Base-by-base conservation (phyloP, 1,140 invertebrate species). In the Drosophila kohkoa region DNA sequence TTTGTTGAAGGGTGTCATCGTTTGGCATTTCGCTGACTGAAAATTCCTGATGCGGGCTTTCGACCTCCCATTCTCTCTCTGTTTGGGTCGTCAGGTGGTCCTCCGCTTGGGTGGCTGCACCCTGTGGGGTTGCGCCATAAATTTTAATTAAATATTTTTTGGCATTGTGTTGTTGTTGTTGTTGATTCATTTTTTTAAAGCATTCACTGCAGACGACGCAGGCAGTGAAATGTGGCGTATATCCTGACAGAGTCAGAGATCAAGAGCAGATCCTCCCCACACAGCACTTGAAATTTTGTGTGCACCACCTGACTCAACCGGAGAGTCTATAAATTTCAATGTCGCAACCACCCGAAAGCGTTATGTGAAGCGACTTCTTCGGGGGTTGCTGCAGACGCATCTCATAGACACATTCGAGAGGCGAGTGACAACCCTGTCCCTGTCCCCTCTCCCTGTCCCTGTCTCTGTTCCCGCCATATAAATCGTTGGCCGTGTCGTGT, bases 91-190 rank as follows among this genome's bases (percentile, higher is more conserved):
- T 49, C 65, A 72, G 62, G 70, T 73, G 64, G 63, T 52, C 30
- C 30, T 32, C 38, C 28, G 38, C 59, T 63, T 63, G 72, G 72
- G 41, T 82, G 70, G 62, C 62, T 79, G 69, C 81, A 57, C 75
- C 59, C 65, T 55, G 77, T 59, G 73, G 82, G 82, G 82, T 88
- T 89, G 78, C 68, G 80, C 41, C 81, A 88, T 88, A 89, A 88
- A 89, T 88, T 88, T 88, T 88, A 88, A 88, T 88, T 89, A 88
- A 88, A 88, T 89, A 88, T 89, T 89, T 89, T 78, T 83, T 83
- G 48, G 54, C 64, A 65, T 52, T 68, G 41, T 81, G 68, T 63
- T 38, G 35, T 38, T 38, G 66, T 49, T 59, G 66, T 54, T 59
- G 59, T 55, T 49, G 45, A 25, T 68, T 48, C 25, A 5, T n/a